A percentile compares a stretch with the other conserved stretches of the same genome.
Conservation (phyloP, 2,113 vertebrate species). For the Plotosus lineatus region DNA sequence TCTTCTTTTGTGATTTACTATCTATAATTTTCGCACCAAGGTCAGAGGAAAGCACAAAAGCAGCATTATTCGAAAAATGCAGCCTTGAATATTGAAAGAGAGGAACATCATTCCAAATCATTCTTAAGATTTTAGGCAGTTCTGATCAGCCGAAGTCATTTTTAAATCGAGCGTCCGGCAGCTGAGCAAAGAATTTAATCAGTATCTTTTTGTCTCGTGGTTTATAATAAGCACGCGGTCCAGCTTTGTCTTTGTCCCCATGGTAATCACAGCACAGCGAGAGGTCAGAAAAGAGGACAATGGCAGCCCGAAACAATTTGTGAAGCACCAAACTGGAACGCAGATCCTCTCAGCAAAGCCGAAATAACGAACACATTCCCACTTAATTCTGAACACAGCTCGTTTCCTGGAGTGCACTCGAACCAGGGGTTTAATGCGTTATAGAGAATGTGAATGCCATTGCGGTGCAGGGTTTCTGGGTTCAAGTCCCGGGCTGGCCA, state of each 20-base stretch:
- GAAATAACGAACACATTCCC: slow-evolving; percentile 67
- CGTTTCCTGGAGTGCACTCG: slow-evolving; percentile 19
- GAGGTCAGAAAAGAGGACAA: slow-evolving; percentile 40
- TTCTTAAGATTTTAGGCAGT: background rate
- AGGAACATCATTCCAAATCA: background rate
- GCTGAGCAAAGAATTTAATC: slow-evolving; percentile 5
- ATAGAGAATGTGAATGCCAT: slow-evolving; percentile 2
- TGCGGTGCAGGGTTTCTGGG: too few species aligned
- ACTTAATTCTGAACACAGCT: slow-evolving; percentile 51
- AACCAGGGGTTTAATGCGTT: background rate
- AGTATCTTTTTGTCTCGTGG: slow-evolving; percentile 18
- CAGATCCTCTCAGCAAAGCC: slow-evolving; percentile 75
- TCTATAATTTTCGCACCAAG: slow-evolving; percentile 22
- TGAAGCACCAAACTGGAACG: slow-evolving; percentile 75
- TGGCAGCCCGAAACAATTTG: slow-evolving; percentile 77
- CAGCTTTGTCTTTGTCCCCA: slow-evolving; percentile 61
- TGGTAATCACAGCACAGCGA: slow-evolving; percentile 55
- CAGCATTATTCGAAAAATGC: background rate
- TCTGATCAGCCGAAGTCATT: background rate
- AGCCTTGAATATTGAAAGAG: background rate
- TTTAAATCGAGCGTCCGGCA: background rate
- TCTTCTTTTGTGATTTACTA: slow-evolving; percentile 35
- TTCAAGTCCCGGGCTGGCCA: too few species aligned
- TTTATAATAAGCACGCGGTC: slow-evolving; percentile 56
- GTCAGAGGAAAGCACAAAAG: slow-evolving; percentile 21